Evolutionary conservation across 2,888 invertebrate genomes (phyloP), one percentile per base, ranked within the genome.

Genomic region (Cantharis nigra): DNA sequence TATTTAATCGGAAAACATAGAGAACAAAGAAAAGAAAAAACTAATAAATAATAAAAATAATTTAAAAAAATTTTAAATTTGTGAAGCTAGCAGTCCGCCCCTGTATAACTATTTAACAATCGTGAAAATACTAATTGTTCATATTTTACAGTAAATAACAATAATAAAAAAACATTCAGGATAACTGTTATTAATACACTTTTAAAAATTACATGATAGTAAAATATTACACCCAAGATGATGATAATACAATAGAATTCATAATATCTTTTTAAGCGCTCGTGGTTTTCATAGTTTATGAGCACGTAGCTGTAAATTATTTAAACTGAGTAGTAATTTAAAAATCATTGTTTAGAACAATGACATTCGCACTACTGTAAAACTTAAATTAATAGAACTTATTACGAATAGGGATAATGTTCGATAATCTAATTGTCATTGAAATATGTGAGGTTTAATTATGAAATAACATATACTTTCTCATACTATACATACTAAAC

Each of bases 311-410:
- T 70, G 78, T 77, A 78, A 74, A 69, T 30, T 30, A 49, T 30
- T 71, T 69, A 64, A 71, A 65, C 14, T 18, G 63, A 20, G 70
- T 71, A 75, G 76, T 76, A 76, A 76, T 72, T 75, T 75, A 71
- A 77, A 49, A 49, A 72, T 69, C 26, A 63, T 74, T n/a, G 78
- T 81, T 81, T 79, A 81, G 82, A 81, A 79, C 82, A 82, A 82
- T 82, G 82, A 82, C 82, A 82, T 80, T 49, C 70, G 62, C 49
- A 49, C 49, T 49, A n/a, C 49, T 49, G 49, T 49, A n/a, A 49
- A n/a, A 49, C n/a, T n/a, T 49, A 2, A n/a, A 49, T 49, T 49
- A n/a, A 49, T 49, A 2, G n/a, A 49, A 49, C n/a, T n/a, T n/a
- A 49, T n/a, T 49, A 49, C 7, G 7, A 5, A 49, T 49, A 49